Evolutionary conservation across 2,888 invertebrate genomes (phyloP), one percentile per base, ranked within the genome.

Genomic region (Drosophila borealis): DNA sequence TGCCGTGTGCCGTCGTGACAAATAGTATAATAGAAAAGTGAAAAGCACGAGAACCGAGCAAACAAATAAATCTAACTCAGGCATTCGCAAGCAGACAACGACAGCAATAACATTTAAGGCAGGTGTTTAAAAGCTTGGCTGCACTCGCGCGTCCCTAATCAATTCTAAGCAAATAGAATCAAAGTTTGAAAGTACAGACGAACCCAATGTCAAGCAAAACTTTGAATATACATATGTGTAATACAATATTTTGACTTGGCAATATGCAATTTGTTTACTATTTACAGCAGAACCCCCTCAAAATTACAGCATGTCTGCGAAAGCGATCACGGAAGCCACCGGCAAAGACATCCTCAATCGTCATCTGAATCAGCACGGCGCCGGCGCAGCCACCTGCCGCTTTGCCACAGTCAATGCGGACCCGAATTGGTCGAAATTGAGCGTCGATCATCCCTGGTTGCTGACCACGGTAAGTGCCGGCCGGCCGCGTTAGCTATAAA

Each of bases 241-340:
- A 44, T 42, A 36, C 36, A 36, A 21, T 33, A 45, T 42, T 37
- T 48, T 34, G 13, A 41, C 29, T 42, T 11, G 41, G 11, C 39
- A 29, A 29, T 9, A 14, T 53, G 41, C 39, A 13, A 41, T 49
- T 41, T 14, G 9, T n/a, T 46, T 19, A 1, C 25, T 5, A 36
- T 36, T 62, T 61, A n/a, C 49, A 75, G 78, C 64, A 54, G 33
- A 61, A 63, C 13, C 49, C 33, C 21, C 42, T 39, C 41, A 69
- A 37, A 65, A 55, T 45, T 49, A 69, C 76, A 93, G 91, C 75
- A 99, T 99, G 99, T 98, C 99, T 80, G 98, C 99, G 56, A 99
- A 98, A 94, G 98, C 98, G 64, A 98, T 99, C 90, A 95, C 96
- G 91, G 99, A 99, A 94, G 98, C 97, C 73, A 96, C 97, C 57